Base-by-base conservation (phyloP, 2,888 invertebrate genomes). In the Drosophila bunnanda region DNA sequence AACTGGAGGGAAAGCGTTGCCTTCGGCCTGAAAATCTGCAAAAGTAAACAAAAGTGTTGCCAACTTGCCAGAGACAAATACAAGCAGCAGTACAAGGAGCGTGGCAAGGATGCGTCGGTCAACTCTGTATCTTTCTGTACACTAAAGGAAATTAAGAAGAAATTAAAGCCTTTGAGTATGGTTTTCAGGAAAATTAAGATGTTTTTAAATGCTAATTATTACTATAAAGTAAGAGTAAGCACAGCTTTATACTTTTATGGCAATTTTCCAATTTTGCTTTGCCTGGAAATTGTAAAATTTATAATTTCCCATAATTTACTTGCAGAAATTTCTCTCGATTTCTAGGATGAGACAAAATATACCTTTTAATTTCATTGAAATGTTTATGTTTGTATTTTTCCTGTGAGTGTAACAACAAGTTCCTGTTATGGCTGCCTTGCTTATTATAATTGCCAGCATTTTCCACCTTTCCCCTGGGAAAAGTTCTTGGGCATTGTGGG, bases 41-140 rank as follows among this genome's bases (percentile, higher is more conserved):
- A 89, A 79, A 88, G 84, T 88, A 88, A 86, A 84, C 89, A 88
- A 83, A 87, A 87, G 82, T 88, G 82, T 88, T 82, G 82, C 81
- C 80, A 81, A 81, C 82, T 82, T 82, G 75, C 86, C 75, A 76
- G 65, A 70, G 75, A 86, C 83, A 83, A 85, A 86, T 80, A 82
- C 78, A 72, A 66, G 53, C 71, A 69, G 71, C 22, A 56, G 32
- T 20, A 75, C 52, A 75, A 66, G 59, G 50, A 59, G 43, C 28
- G 25, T 54, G 38, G 50, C 53, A 65, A 74, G 70, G 71, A 77
- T 66, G 59, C 72, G 64, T 78, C 65, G 62, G 44, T 56, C 74
- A 80, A 52, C 65, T 70, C 39, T 22, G 53, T 48, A 17, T 57
- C 22, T 54, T 10, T 43, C 17, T 28, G 1, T 2, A 10, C 48